Base-by-base conservation (phyloP, 37 sponge, comb jelly and placozoan genomes). In the Spongilla lacustris region DNA sequence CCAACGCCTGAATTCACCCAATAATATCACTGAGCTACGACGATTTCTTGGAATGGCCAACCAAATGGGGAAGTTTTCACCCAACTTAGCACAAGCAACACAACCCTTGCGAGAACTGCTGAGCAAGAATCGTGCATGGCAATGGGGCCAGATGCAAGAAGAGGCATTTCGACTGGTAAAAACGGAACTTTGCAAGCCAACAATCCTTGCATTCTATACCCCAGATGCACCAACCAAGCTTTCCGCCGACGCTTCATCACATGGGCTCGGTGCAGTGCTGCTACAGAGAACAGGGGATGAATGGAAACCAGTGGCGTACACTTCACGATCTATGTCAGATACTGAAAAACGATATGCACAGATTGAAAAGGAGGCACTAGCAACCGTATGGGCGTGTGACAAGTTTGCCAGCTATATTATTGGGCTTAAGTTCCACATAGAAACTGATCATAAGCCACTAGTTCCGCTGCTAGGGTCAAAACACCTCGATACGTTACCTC, bases 21-120 rank as follows among this genome's bases (percentile, higher is more conserved):
- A 27, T 27, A 66, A 37, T 9, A 68, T 80, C 13, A 27, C 80
- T 5, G 88, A 83, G 9, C 21, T 87, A 1, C 29, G 79, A 48
- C 31, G 84, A 22, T 87, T 91, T 50, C 22, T 91, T 37, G 88
- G 92, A 12, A 87, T 87, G 88, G 84, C 68, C 32, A 91, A 86
- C 48, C 83, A 91, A 36, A 31, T 83, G 36, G 87, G 87, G 34
- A 87, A 86, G 71, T 83, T 82, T 71, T 82, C 87, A 29, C 83
- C 73, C 2, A 81, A 82, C 32, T 22, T 85, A 14, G 81, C 86
- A 22, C 75, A 89, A 34, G 17, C 79, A 14, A 75, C 49, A 2
- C 74, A 89, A 74, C 90, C 90, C 24, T 68, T 89, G 22, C 67
- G 81, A 34, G 90, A 78, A 6, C 66, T 89, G 23, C 70, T 89